These are phyloP conservation scores for Chaetorhynchus papuensis DNA, from an alignment of 2,113 vertebrate species.

Conservation along the genomic window DNA sequence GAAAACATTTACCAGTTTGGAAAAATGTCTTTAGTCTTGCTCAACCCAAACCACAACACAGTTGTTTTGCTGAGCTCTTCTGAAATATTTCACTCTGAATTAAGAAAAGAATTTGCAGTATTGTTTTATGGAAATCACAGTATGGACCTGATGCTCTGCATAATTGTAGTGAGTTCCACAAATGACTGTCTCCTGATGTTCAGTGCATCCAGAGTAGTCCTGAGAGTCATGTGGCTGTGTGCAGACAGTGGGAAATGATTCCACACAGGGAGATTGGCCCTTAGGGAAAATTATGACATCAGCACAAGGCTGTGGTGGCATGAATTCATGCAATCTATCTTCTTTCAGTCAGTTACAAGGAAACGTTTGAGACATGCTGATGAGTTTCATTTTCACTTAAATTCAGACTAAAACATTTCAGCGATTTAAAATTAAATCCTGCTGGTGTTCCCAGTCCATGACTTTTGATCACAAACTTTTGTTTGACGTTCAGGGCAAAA, in stretches of 20 bases:
- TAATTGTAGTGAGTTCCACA: not conserved
- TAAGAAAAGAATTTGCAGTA: not conserved
- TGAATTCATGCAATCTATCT: not conserved
- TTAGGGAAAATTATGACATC: not conserved
- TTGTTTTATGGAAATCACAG: not conserved
- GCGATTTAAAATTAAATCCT: not conserved
- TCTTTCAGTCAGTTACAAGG: not conserved
- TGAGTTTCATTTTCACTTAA: not conserved
- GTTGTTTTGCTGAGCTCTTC: not conserved
- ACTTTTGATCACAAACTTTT: not conserved
- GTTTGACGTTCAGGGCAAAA: not conserved
- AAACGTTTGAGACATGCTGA: not conserved
- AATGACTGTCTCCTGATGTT: not conserved
- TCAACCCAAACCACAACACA: not conserved
- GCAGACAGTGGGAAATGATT: not conserved
- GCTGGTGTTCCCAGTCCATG: not conserved
- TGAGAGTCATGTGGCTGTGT: not conserved
- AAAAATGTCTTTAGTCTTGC: not conserved
- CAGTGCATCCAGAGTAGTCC: not conserved
- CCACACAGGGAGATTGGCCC: not conserved
- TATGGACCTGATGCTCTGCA: not conserved
- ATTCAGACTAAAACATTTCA: not conserved
- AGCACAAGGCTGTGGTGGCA: not conserved
- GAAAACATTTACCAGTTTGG: not conserved
- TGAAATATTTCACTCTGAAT: not conserved